phyloP scores from a whole-genome alignment of 2,888 invertebrate genomes.

The Frankliniella intonsa region DNA sequence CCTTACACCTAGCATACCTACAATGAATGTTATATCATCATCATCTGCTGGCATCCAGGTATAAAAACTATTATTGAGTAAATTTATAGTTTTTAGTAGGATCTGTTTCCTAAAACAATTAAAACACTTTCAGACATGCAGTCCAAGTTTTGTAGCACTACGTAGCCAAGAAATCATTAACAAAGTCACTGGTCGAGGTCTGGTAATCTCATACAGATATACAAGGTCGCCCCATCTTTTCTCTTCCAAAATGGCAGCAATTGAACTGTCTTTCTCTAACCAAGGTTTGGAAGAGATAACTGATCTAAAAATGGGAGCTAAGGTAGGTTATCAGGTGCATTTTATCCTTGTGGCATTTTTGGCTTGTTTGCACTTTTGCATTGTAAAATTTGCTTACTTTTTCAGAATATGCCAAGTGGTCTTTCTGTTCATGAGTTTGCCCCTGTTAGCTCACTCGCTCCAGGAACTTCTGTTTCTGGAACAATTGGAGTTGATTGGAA shows the following conservation, averaged over 20 bases:
- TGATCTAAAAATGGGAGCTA: conserved; percentile 65
- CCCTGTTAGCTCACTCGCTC: conserved; percentile 58
- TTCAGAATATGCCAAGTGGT: conserved; percentile 55
- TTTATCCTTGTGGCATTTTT: background rate
- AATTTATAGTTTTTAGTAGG: background rate
- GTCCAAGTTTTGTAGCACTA: conserved; percentile 56
- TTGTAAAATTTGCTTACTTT: conserved; percentile 30
- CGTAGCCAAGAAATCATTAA: conserved; percentile 62
- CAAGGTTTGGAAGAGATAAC: conserved; percentile 59
- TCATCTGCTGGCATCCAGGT: conserved; percentile 36
- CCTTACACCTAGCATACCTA: conserved; percentile 56
- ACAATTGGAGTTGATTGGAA: conserved; percentile 86
- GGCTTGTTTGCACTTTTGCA: conserved; percentile 27
- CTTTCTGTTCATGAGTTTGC: conserved; percentile 73
- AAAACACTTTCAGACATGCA: conserved; percentile 52
- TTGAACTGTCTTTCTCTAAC: conserved; percentile 77
- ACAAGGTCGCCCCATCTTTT: conserved; percentile 75
- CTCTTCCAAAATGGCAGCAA: conserved; percentile 73
- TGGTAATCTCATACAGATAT: conserved; percentile 60
- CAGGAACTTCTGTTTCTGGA: conserved; percentile 60
- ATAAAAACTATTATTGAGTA: background rate
- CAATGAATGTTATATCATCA: conserved; percentile 30
- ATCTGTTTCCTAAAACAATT: too few relatives aligned
- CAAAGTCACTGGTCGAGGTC: conserved; percentile 66
- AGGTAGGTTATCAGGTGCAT: conserved; percentile 58